phyloP scores from a whole-genome alignment of 2,113 vertebrate genomes.

The Campylomormyrus tamandua region DNA sequence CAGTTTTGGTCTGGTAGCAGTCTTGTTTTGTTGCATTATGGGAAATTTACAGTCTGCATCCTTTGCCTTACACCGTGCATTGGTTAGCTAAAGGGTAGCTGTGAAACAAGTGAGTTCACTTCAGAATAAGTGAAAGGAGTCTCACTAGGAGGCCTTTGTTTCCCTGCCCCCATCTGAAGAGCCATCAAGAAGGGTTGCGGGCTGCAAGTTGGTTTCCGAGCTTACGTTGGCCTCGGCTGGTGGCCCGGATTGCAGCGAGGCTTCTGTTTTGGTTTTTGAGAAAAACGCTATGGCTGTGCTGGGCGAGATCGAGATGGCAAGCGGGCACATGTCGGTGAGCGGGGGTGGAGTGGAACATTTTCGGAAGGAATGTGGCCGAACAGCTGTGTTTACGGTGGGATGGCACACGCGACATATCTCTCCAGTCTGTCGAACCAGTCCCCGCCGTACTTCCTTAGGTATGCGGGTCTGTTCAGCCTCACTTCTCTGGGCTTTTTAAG shows the following conservation, averaged over 20 bases:
- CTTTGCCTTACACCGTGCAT: neutral
- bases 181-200: neutral
- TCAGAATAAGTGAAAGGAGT: neutral
- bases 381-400: neutral
- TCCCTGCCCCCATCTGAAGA: neutral
- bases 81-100: neutral
- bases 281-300: neutral
- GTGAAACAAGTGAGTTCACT: neutral
- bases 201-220: too few species aligned
- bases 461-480: neutral
- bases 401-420: neutral
- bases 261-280: neutral
- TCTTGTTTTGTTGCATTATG: conserved; percentile 3
- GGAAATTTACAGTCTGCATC: neutral
- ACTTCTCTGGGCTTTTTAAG: neutral
- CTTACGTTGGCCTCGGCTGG: neutral
- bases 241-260: neutral
- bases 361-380: neutral
- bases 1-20: neutral
- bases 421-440: neutral
- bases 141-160: conserved; percentile 17
- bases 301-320: neutral
- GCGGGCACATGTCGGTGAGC: neutral
- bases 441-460: neutral
- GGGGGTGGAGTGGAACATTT: neutral